Conservation (phyloP, 2,797 vertebrate genomes). For the Tokudaia muenninki region DNA sequence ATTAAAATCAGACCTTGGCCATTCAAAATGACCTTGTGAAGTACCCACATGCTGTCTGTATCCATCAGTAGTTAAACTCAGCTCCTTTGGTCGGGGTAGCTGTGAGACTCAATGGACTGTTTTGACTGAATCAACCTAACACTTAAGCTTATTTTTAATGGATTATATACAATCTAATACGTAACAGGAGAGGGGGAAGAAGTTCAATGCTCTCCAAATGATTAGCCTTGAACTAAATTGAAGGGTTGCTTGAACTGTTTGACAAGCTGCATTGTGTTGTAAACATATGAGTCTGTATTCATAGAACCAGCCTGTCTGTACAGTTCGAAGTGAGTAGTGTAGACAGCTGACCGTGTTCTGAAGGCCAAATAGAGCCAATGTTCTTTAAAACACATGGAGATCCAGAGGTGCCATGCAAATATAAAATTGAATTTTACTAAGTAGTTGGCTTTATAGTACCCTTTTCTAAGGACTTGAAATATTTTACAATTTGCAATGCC, state of each 20-base stretch:
- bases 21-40: constrained; percentile 24
- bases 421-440: constrained; percentile 46
- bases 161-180: constrained; percentile 52
- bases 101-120: background rate
- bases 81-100: background rate
- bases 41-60: background rate
- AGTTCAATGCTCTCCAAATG: background rate
- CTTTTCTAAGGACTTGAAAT: constrained; percentile 15
- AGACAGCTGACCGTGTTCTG: background rate
- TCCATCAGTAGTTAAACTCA: background rate
- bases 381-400: constrained; percentile 32
- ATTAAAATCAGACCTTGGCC: constrained; percentile 30
- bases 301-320: background rate
- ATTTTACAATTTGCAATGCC: constrained; percentile 7
- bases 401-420: constrained; percentile 1
- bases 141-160: constrained; percentile 7
- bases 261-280: constrained; percentile 41
- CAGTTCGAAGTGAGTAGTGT: constrained; percentile 12
- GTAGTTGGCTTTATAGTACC: constrained; percentile 19
- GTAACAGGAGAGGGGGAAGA: constrained; percentile 27
- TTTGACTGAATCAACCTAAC: constrained; percentile 50
- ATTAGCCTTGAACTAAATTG: constrained; percentile 41
- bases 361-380: background rate
- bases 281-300: constrained; percentile 16
- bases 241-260: constrained; percentile 37